Evolutionary conservation across 1,140 invertebrate species (phyloP), one percentile per base, ranked within the genome.

Genomic region (Drosophila sulfurigaster): DNA sequence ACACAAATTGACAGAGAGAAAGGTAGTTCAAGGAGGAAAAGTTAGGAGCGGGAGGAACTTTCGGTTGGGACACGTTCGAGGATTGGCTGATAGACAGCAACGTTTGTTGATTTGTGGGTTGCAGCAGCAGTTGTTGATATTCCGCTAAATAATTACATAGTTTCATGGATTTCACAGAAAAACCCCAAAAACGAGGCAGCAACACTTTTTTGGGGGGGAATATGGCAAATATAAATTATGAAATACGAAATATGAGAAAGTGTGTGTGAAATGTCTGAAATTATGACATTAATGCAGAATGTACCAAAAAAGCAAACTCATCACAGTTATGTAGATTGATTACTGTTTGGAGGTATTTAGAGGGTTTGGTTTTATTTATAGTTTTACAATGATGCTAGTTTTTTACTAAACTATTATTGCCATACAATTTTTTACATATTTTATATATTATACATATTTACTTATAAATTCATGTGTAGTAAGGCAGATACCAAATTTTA

Each of bases 101-200:
- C 3, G 57, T 71, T 41, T 51, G 45, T 62, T 85, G 68, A 81
- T 78, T 77, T 85, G 79, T 70, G 71, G 67, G 48, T 58, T 45
- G 41, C 10, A 25, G 8, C 11, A 71, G 66, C 43, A 73, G 73
- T 69, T 70, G 49, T 65, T 82, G 72, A 87, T 77, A 76, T 62
- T 46, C 45, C 48, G 13, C 41, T 67, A 70, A 59, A 78, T 75
- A 75, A 69, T 75, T 64, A 73, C 65, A 68, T 30, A 69, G 66
- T 63, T 69, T 38, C 41, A 48, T 13, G 45, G 15, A 69, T 69
- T 60, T 32, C 41, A 32, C 10, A 48, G 45, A 46, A 57, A 32
- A 32, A 32, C 5, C 30, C 16, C 28, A 20, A 28, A 25, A 13
- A 57, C 2, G n/a, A 4, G 54, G n/a, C n/a, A 57, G 30, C 35